phyloP scores from a whole-genome alignment of 2,113 vertebrate genomes.

The Muscicapa adusta region DNA sequence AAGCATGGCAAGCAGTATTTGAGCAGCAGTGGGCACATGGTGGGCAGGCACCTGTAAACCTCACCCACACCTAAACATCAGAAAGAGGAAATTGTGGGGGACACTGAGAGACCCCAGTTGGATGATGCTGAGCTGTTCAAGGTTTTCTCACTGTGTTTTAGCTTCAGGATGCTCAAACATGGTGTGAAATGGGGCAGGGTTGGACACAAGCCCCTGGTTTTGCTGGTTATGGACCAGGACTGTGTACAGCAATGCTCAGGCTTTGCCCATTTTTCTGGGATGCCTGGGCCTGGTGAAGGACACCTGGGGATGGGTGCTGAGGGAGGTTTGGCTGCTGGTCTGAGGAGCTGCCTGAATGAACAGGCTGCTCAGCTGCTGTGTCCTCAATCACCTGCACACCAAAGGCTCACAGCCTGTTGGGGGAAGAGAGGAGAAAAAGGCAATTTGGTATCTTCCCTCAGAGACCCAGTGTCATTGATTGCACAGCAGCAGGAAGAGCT shows the following conservation, averaged over 20 bases:
- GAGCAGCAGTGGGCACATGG: not conserved
- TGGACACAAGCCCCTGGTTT: not conserved
- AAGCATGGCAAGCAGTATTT: rapidly evolving
- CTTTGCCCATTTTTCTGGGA: not conserved
- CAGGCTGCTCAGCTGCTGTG: not conserved
- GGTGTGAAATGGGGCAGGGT: rapidly evolving
- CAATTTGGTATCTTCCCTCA: rapidly evolving
- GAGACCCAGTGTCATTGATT: not conserved
- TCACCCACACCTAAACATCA: not conserved
- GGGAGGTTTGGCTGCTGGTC: not conserved
- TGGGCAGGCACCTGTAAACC: not conserved
- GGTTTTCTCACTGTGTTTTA: not conserved
- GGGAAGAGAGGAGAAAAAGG: not conserved
- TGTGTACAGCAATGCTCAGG: rapidly evolving
- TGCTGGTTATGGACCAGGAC: not conserved
- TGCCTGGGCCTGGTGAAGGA: not conserved
- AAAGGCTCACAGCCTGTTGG: not conserved
- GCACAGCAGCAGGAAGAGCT: not conserved
- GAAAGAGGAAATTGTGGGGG: rapidly evolving
- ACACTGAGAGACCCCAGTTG: not conserved
- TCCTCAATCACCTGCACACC: rapidly evolving
- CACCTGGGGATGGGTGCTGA: not conserved
- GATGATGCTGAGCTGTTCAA: not conserved
- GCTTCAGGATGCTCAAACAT: not conserved
- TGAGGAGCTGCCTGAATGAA: not conserved